Percentiles rank a stretch among this genome's conserved stretches.
Conservation (phyloP, 2,888 invertebrate species). For the Mythimna pallens region DNA sequence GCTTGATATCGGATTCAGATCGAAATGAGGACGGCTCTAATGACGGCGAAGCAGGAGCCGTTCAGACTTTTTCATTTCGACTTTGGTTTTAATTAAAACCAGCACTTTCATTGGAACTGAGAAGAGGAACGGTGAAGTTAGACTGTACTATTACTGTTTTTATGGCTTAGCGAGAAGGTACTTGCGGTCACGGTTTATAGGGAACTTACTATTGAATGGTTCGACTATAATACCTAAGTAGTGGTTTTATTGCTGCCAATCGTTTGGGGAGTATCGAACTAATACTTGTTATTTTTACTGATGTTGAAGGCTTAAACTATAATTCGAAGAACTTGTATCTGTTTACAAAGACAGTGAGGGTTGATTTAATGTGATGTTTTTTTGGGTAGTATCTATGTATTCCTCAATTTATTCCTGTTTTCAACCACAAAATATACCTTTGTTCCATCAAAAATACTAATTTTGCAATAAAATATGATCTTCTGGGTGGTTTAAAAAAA, state of each 20-base stretch:
- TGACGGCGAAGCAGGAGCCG: slow-evolving; percentile 75
- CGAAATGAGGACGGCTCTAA: slow-evolving; percentile 75
- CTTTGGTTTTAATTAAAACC: slow-evolving; percentile 84
- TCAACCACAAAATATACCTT: too few species aligned
- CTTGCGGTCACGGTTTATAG: slow-evolving; percentile 58
- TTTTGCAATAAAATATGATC: too few species aligned
- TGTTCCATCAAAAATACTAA: too few species aligned
- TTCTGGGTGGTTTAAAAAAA: too few species aligned
- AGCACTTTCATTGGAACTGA: slow-evolving; percentile 70
- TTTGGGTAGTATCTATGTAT: too few species aligned
- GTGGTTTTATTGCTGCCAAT: slow-evolving; percentile 39
- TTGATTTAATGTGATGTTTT: neutral
- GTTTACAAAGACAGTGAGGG: neutral
- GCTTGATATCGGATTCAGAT: slow-evolving; percentile 77
- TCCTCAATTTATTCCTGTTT: too few species aligned
- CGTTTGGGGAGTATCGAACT: slow-evolving; percentile 10
- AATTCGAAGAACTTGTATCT: neutral
- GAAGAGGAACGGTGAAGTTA: slow-evolving; percentile 68
- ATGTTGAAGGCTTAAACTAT: neutral
- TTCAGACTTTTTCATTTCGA: slow-evolving; percentile 77
- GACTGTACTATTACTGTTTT: slow-evolving; percentile 62
- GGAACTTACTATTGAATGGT: slow-evolving; percentile 52
- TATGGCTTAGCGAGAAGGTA: slow-evolving; percentile 56
- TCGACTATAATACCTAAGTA: slow-evolving; percentile 36
- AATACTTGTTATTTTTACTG: slow-evolving; percentile 31